Base-by-base conservation (phyloP, 1,140 invertebrate species). In the Neodiprion virginianus region DNA sequence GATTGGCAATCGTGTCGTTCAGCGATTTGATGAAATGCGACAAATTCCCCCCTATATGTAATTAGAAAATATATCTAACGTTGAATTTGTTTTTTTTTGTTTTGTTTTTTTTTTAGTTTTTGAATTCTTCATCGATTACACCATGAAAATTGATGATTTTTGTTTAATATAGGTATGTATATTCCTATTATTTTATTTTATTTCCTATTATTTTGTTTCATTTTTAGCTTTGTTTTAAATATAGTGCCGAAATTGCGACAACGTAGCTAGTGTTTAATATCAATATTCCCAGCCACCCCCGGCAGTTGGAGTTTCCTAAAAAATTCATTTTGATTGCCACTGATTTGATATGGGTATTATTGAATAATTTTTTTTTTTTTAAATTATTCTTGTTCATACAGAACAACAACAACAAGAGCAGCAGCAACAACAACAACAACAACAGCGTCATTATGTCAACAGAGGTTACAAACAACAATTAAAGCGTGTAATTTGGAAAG, bases 111-210 rank as follows among this genome's bases (percentile, higher is more conserved):
- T 72, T 69, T 70, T 67, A 71, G 40, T 14, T 72, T 72, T 69
- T 72, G 47, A 65, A 61, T 65, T 72, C 72, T 72, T 72, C 72
- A 75, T 75, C 70, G 9, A 49, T 61, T 75, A 72, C 69, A 72
- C 17, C 65, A 50, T 14, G 65, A 61, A 12, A 66, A 71, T 66
- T 53, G 49, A 65, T 48, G 69, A 74, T 74, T 66, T 48, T 28
- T 71, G 49, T 49, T 14, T 53, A 23, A 49, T 71, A 74, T 69
- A 40, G 1, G 5, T 40, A 40, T 4, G 5, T 40, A 40, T 3
- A 0, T 40, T 40, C 28, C 28, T 40, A 40, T 40, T 40, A 40
- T 40, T 40, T 40, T 40, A 40, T 40, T 40, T 40, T 67, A 69
- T 17, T 17, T 74, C 67, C 67, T 72, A 65, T 67, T 65, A 48